Evolutionary conservation across 2,113 vertebrate genomes (phyloP).

Genomic region (Athene noctua): DNA sequence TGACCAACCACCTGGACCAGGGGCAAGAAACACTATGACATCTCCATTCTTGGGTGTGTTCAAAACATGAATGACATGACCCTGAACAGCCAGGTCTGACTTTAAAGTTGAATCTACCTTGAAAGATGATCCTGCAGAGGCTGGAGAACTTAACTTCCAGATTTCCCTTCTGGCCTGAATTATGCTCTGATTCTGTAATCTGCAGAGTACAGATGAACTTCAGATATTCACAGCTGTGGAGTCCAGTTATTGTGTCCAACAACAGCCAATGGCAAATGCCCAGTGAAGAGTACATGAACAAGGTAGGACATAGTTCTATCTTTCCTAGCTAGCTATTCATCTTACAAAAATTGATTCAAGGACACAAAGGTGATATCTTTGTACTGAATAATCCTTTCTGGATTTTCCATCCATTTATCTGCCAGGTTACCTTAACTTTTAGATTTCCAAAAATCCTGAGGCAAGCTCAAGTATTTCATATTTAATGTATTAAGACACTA

Average conservation of each 20-base stretch:
- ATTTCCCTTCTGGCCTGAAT: not conserved
- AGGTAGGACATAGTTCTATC: fast-evolving
- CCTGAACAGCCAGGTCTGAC: not conserved
- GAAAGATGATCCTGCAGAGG: not conserved
- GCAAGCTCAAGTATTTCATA: not conserved
- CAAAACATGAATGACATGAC: not conserved
- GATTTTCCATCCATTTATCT: not conserved
- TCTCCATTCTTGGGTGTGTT: not conserved
- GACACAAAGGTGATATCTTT: not conserved
- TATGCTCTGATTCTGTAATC: not conserved
- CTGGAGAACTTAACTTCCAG: not conserved
- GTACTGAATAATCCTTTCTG: not conserved
- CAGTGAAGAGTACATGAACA: not conserved
- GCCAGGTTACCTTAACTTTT: not conserved
- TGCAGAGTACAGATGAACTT: not conserved
- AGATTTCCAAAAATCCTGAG: not conserved
- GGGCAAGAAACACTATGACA: too few species aligned
- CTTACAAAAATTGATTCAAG: not conserved
- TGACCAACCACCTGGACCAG: not conserved
- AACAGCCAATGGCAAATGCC: not conserved
- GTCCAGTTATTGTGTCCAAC: not conserved
- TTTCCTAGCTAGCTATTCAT: not conserved
- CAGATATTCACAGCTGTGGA: not conserved
- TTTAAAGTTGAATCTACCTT: not conserved
- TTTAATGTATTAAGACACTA: not conserved